phyloP scores from a whole-genome alignment of 1,140 invertebrate genomes.

The Muscidifurax raptorellus region DNA sequence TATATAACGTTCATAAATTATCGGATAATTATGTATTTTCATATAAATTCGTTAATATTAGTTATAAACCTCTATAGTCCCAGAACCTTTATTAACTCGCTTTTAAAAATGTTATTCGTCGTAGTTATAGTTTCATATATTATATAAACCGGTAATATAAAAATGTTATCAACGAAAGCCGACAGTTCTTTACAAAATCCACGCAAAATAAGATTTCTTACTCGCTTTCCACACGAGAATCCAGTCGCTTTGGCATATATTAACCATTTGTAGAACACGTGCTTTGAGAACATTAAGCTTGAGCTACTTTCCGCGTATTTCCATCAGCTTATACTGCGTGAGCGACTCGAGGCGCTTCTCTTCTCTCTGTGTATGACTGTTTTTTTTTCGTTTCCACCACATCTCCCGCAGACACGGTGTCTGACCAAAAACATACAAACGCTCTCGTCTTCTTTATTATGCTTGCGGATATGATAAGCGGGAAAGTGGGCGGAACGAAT shows the following conservation, averaged over 20 bases:
- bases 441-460: not conserved
- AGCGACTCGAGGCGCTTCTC: not conserved
- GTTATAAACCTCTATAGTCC: too few relatives aligned
- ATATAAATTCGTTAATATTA: too few relatives aligned
- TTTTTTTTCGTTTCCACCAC: not conserved
- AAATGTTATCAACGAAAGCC: not conserved
- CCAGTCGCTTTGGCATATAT: not conserved
- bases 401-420: not conserved
- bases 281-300: slow-evolving; percentile 44
- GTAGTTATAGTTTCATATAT: too few relatives aligned
- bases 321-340: slow-evolving; percentile 5
- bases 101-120: too few relatives aligned
- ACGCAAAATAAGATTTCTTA: too few relatives aligned
- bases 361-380: not conserved
- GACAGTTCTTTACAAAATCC: not conserved
- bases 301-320: slow-evolving; percentile 37
- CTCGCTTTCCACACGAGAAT: not conserved
- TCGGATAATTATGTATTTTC: too few relatives aligned
- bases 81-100: too few relatives aligned
- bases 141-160: too few relatives aligned
- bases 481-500: not conserved
- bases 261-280: slow-evolving; percentile 8
- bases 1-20: too few relatives aligned
- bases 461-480: not conserved
- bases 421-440: slow-evolving; percentile 8